These are phyloP conservation scores for Cervus canadensis DNA, from an alignment of 2,113 vertebrate species.

Conservation along the genomic window DNA sequence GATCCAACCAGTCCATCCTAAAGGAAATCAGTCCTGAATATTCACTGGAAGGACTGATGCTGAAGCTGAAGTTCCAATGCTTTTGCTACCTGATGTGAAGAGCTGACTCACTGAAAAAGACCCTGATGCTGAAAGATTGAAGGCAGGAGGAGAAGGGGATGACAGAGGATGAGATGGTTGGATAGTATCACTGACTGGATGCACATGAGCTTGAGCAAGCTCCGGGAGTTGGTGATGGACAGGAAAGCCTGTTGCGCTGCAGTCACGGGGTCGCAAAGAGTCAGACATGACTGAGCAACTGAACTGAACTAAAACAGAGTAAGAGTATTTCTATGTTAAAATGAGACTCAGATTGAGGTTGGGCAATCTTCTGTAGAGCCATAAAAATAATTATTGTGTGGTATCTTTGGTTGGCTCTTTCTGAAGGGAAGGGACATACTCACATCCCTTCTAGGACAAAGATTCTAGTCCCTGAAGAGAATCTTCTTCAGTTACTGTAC, in stretches of 20 bases:
- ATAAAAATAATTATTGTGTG: not conserved
- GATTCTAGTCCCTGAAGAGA: not conserved
- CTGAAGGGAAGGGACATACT: not conserved
- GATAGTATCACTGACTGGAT: not conserved
- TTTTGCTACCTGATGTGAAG: not conserved
- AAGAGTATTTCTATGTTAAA: not conserved
- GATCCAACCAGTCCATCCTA: not conserved
- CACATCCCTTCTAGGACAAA: not conserved
- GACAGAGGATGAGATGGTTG: not conserved
- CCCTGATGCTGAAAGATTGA: not conserved
- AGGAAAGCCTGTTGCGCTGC: not conserved
- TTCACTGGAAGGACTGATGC: not conserved
- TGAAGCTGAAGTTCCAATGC: not conserved
- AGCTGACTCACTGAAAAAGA: not conserved
- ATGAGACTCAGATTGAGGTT: not conserved
- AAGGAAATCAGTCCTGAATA: not conserved
- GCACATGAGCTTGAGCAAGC: not conserved
- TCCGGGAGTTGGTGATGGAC: not conserved
- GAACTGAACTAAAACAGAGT: not conserved
- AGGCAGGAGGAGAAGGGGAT: not conserved
- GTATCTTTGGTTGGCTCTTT: not conserved
- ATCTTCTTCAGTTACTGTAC: not conserved
- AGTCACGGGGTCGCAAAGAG: not conserved
- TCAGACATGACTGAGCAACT: not conserved
- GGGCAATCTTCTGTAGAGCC: not conserved